Evolutionary conservation across 2,113 vertebrate species (phyloP).

Genomic region (Tyrannus savana): DNA sequence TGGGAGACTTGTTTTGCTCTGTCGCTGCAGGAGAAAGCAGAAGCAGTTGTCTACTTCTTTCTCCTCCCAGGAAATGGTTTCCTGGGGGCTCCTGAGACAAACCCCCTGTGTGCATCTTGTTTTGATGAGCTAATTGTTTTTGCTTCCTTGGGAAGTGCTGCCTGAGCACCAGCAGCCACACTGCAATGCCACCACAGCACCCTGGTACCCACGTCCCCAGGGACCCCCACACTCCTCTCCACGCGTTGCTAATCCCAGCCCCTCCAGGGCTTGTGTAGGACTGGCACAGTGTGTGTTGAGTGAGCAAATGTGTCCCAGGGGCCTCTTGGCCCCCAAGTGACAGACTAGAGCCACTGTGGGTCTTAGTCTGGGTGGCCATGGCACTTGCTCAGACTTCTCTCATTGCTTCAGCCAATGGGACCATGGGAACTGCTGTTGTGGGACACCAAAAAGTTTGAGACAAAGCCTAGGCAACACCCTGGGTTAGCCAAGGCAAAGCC

Average conservation of each 20-base stretch:
- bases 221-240: neutral
- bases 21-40: neutral
- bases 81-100: neutral
- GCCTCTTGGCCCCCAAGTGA: fast-evolving
- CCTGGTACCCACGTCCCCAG: neutral
- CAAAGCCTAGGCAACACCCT: neutral
- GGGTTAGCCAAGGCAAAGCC: neutral
- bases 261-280: neutral
- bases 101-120: neutral
- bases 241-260: neutral
- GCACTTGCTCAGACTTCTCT: neutral
- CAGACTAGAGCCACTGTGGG: neutral
- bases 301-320: neutral
- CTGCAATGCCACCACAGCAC: neutral
- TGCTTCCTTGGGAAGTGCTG: neutral
- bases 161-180: neutral
- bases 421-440: fast-evolving
- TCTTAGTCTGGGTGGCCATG: neutral
- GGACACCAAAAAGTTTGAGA: neutral
- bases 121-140: slow-evolving; percentile 1
- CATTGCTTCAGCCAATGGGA: neutral
- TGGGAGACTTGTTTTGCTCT: neutral
- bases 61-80: neutral
- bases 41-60: neutral
- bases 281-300: neutral